Conservation (phyloP, 2,888 invertebrate genomes). For the Agonopterix heracliana region DNA sequence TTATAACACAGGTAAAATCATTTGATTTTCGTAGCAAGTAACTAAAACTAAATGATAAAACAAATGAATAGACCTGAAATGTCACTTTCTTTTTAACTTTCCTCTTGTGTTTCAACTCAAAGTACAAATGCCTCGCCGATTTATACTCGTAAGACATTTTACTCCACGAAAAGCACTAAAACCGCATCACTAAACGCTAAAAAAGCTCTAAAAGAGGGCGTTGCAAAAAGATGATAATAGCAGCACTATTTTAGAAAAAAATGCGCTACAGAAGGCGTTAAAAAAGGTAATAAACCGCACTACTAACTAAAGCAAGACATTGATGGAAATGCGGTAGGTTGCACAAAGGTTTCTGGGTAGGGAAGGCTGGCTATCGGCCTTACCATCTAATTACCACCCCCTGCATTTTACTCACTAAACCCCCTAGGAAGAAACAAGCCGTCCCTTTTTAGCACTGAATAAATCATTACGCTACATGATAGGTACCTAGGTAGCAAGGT, state of each 20-base stretch:
- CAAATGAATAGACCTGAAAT: slow-evolving; percentile 43
- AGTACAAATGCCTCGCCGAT: slow-evolving; percentile 46
- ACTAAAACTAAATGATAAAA: not conserved
- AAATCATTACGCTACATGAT: slow-evolving; percentile 18
- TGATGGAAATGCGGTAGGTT: slow-evolving; percentile 45
- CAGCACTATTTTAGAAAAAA: slow-evolving; percentile 11
- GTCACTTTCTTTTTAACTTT: slow-evolving; percentile 58
- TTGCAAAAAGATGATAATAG: not conserved
- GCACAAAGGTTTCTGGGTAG: slow-evolving; percentile 40
- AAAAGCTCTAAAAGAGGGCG: slow-evolving; percentile 16
- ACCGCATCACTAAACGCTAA: slow-evolving; percentile 15
- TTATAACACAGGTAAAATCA: no score
- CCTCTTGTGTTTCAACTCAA: slow-evolving; percentile 56
- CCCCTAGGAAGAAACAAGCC: slow-evolving; percentile 38
- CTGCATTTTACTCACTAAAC: slow-evolving; percentile 25
- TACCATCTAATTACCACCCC: slow-evolving; percentile 59
- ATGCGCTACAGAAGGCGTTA: slow-evolving; percentile 5
- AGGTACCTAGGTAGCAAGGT: no score
- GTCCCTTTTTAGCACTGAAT: slow-evolving; percentile 40
- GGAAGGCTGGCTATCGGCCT: slow-evolving; percentile 49
- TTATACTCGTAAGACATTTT: slow-evolving; percentile 58
- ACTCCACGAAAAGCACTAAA: slow-evolving; percentile 14
- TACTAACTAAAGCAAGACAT: slow-evolving; percentile 30
- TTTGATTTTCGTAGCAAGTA: not conserved
- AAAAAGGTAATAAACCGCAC: slow-evolving; percentile 33